These are phyloP conservation scores for Halyomorpha halys DNA, from an alignment of 1,140 invertebrate genomes.

Conservation along the genomic window DNA sequence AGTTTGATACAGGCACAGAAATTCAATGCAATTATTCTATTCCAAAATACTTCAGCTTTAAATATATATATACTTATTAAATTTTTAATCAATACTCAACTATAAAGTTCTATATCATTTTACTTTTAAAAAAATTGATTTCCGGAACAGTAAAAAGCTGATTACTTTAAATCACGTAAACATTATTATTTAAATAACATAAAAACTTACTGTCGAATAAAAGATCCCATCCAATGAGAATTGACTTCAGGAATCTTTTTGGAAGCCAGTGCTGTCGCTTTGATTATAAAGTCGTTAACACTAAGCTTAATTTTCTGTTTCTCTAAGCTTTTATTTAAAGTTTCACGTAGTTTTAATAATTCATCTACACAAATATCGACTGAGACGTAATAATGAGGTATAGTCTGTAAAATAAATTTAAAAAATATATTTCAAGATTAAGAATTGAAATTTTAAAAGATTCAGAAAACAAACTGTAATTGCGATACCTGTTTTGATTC, in stretches of 20 bases:
- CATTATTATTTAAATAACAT: not conserved
- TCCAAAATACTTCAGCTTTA: too few relatives aligned
- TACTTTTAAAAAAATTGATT: not conserved
- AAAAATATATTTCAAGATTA: not conserved
- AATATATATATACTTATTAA: too few relatives aligned
- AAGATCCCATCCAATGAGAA: slow-evolving; percentile 88
- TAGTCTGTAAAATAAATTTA: slow-evolving; percentile 43
- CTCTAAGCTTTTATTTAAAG: slow-evolving; percentile 62
- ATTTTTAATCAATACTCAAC: too few relatives aligned
- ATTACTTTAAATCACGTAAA: not conserved
- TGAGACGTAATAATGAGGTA: slow-evolving; percentile 95
- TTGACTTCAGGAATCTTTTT: slow-evolving; percentile 90
- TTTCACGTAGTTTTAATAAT: slow-evolving; percentile 49
- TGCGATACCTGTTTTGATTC: slow-evolving; percentile 65
- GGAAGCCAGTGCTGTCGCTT: slow-evolving; percentile 85
- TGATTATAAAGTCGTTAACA: slow-evolving; percentile 96
- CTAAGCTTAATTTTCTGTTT: slow-evolving; percentile 79
- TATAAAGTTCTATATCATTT: not conserved
- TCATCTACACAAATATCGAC: slow-evolving; percentile 76
- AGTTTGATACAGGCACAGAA: too few relatives aligned
- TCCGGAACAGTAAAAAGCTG: not conserved
- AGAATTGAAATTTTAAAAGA: not conserved
- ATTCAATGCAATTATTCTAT: too few relatives aligned
- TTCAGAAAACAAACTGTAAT: not conserved
- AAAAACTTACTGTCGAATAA: slow-evolving; percentile 77